These are phyloP conservation scores for Pteruthius melanotis DNA, from an alignment of 2,113 vertebrate species.

Conservation along the genomic window DNA sequence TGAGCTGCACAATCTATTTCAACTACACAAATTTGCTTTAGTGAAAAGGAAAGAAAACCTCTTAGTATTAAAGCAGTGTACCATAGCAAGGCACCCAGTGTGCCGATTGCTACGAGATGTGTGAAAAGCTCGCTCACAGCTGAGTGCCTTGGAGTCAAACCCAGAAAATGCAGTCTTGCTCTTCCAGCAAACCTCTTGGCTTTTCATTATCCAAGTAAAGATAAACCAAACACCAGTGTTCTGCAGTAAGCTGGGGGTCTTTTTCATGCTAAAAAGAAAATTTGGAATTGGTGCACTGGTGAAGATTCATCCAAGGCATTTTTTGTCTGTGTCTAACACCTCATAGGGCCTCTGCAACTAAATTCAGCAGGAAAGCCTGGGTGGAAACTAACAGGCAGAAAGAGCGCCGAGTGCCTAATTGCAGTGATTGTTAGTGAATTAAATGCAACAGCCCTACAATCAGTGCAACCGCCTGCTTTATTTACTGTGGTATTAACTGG, in stretches of 20 bases:
- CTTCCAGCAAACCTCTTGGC: background rate
- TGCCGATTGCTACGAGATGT: background rate
- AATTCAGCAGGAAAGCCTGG: background rate
- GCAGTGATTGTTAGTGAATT: background rate
- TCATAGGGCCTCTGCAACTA: background rate
- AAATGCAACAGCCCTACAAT: background rate
- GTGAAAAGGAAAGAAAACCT: constrained; percentile 45
- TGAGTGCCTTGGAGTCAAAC: background rate
- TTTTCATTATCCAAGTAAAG: background rate
- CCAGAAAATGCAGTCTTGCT: background rate
- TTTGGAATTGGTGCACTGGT: background rate
- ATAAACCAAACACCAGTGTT: background rate
- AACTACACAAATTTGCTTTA: background rate
- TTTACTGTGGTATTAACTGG: background rate
- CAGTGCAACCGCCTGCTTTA: background rate
- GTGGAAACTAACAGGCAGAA: background rate
- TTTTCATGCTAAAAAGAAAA: background rate
- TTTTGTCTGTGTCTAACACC: background rate
- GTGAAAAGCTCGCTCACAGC: constrained; percentile 35
- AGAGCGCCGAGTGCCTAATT: background rate
- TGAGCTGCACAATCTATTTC: background rate
- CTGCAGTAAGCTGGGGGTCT: background rate
- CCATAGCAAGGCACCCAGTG: constrained; percentile 33
- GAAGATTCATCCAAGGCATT: background rate
- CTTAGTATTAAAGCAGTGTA: constrained; percentile 51